A percentile compares a stretch with the other conserved stretches of the same genome.
phyloP scores from a whole-genome alignment of 2,797 vertebrate species.

The Lacerta agilis region DNA sequence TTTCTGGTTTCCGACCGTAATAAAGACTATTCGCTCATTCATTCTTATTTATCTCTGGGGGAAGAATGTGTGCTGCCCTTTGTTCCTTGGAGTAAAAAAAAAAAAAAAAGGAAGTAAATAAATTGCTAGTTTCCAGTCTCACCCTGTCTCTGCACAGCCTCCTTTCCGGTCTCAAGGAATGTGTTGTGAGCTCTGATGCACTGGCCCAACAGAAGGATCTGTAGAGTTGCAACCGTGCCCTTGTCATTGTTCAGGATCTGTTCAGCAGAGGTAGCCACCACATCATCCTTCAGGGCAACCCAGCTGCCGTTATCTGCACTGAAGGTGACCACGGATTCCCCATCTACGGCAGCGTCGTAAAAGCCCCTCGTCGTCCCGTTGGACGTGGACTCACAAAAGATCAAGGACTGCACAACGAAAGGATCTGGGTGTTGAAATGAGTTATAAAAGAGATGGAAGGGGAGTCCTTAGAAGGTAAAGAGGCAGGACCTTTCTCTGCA shows the following conservation, averaged over 20 bases:
- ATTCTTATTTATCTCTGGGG: too few species aligned
- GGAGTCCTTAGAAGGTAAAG: background rate
- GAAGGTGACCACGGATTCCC: background rate
- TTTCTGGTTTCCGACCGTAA: too few species aligned
- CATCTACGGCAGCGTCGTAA: background rate
- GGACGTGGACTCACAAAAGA: background rate
- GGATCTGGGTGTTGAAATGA: background rate
- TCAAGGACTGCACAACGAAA: background rate
- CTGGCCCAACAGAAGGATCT: background rate
- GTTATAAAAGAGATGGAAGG: background rate
- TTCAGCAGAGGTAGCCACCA: background rate
- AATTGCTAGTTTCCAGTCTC: too few species aligned
- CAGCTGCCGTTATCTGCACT: background rate
- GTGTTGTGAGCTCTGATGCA: background rate
- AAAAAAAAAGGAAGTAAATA: background rate
- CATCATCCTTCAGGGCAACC: background rate
- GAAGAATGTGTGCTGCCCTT: background rate
- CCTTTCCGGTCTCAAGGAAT: background rate
- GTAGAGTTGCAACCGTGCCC: background rate
- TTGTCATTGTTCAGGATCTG: background rate
- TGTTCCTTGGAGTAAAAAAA: background rate
- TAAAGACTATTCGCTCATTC: too few species aligned
- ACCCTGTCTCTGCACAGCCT: background rate
- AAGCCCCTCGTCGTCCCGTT: background rate
- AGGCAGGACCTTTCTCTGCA: background rate